A percentile compares a stretch with the other conserved stretches of the same genome.
Conservation (phyloP, 2,888 invertebrate species). For the Drosophila quinaria region DNA sequence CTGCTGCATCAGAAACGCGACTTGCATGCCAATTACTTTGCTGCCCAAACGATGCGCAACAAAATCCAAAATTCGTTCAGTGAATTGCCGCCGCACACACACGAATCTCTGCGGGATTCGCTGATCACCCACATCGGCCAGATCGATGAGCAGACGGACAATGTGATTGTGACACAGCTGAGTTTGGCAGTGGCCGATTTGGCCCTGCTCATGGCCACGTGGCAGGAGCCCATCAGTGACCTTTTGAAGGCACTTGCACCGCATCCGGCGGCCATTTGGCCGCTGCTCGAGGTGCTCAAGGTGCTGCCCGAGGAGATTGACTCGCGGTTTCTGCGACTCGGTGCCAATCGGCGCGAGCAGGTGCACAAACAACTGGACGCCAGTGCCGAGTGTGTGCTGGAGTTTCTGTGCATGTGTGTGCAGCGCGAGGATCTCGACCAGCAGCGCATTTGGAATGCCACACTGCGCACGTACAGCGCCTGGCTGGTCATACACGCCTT, state of each 20-base stretch:
- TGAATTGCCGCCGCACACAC: slow-evolving; percentile 94
- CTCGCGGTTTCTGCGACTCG: slow-evolving; percentile 92
- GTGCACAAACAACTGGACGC: slow-evolving; percentile 92
- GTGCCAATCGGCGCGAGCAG: slow-evolving; percentile 95
- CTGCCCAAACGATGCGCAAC: slow-evolving; percentile 98
- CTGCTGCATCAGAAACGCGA: slow-evolving; percentile 95
- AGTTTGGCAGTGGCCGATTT: slow-evolving; percentile 97
- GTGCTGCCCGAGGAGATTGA: slow-evolving; percentile 98
- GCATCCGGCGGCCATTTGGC: slow-evolving; percentile 89
- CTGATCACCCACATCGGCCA: slow-evolving; percentile 94
- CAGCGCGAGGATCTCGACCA: slow-evolving; percentile 89
- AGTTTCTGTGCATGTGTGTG: slow-evolving; percentile 92
- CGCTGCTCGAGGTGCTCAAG: slow-evolving; percentile 95
- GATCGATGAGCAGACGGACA: slow-evolving; percentile 92
- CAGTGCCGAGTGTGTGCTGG: slow-evolving; percentile 91
- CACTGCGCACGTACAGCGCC: slow-evolving; percentile 94
- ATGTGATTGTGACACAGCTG: slow-evolving; percentile 95
- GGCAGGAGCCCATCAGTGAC: slow-evolving; percentile 95
- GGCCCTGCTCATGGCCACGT: slow-evolving; percentile 96
- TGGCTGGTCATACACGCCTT: slow-evolving; percentile 96
- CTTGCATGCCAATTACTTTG: slow-evolving; percentile 97
- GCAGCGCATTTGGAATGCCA: slow-evolving; percentile 89
- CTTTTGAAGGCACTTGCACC: slow-evolving; percentile 92
- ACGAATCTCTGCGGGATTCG: slow-evolving; percentile 95
- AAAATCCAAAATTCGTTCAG: slow-evolving; percentile 97